A percentile compares a stretch with the other conserved stretches of the same genome.
Evolutionary conservation across 2,888 invertebrate genomes (phyloP).

Genomic region (Dicyrtomina minuta): DNA sequence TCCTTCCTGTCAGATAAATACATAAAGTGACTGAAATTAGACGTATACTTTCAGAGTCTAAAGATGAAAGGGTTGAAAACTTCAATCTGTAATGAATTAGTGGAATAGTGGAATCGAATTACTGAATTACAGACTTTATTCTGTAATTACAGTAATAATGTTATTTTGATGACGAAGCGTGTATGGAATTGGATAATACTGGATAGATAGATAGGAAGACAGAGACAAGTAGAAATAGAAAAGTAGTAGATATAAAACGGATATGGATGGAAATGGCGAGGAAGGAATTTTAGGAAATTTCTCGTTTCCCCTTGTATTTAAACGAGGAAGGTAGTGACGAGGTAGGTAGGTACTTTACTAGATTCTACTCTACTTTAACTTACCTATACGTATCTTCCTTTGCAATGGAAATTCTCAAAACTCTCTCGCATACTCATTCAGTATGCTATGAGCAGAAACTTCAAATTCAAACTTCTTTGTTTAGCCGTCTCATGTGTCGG

Average conservation of each 20-base stretch:
- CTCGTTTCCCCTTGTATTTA: neutral
- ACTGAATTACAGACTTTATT: slow-evolving; percentile 15
- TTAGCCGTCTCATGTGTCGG: slow-evolving; percentile 6
- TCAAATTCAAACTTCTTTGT: neutral
- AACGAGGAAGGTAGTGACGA: neutral
- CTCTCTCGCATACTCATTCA: neutral
- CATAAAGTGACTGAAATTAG: too few species aligned
- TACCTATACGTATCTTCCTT: too few species aligned
- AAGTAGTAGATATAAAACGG: too few species aligned
- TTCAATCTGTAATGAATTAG: slow-evolving; percentile 5
- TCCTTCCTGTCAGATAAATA: too few species aligned
- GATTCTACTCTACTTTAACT: too few species aligned
- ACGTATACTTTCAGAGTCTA: too few species aligned
- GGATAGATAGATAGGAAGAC: neutral
- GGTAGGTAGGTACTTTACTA: too few species aligned
- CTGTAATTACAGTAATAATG: slow-evolving; percentile 23
- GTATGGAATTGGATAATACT: slow-evolving; percentile 12
- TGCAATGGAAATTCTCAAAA: neutral
- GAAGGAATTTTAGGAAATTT: neutral
- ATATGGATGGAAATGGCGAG: too few species aligned
- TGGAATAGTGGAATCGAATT: slow-evolving; percentile 8
- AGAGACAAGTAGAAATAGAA: neutral
- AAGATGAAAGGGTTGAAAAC: too few species aligned
- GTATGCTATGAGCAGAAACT: neutral
- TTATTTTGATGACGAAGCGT: slow-evolving; percentile 23